A percentile compares a stretch with the other conserved stretches of the same genome.
Evolutionary conservation across 2,888 invertebrate species (phyloP).

Genomic region (Acrobeloides nanus): DNA sequence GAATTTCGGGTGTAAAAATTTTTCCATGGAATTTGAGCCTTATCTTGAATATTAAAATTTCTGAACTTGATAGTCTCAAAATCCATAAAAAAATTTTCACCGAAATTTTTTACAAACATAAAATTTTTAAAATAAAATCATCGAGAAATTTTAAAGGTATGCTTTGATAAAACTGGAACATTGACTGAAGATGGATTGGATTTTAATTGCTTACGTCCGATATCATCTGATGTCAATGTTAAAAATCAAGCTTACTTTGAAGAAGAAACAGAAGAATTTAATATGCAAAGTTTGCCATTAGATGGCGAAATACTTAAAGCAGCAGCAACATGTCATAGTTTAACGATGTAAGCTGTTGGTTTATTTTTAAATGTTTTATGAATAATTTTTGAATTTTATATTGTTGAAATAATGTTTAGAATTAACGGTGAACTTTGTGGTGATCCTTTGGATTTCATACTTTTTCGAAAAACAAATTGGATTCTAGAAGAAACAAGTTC

Average conservation of each 20-base stretch:
- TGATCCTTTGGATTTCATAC: constrained; percentile 81
- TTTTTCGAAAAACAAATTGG: constrained; percentile 51
- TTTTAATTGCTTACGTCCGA: constrained; percentile 36
- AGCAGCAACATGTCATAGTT: constrained; percentile 45
- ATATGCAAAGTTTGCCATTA: constrained; percentile 28
- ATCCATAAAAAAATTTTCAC: not conserved
- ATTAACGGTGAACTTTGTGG: constrained; percentile 79
- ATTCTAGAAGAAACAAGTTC: constrained; percentile 54
- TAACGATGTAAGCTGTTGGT: constrained; percentile 31
- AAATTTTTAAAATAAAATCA: not conserved
- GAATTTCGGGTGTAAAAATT: not conserved
- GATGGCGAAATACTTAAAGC: constrained; percentile 42
- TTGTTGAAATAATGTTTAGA: too few species aligned
- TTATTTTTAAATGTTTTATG: too few species aligned
- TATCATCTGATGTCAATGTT: constrained; percentile 10
- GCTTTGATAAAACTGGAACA: constrained; percentile 59
- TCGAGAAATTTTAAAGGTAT: constrained; percentile 29
- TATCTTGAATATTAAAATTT: too few species aligned
- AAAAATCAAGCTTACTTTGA: constrained; percentile 22
- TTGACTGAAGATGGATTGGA: constrained; percentile 54
- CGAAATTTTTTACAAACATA: not conserved
- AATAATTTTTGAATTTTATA: too few species aligned
- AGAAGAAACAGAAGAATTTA: constrained; percentile 36
- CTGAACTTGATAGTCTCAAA: too few species aligned
- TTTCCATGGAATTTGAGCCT: too few species aligned